These are phyloP conservation scores for Harpalus rubripes DNA, from an alignment of 2,888 invertebrate species.

Conservation along the genomic window DNA sequence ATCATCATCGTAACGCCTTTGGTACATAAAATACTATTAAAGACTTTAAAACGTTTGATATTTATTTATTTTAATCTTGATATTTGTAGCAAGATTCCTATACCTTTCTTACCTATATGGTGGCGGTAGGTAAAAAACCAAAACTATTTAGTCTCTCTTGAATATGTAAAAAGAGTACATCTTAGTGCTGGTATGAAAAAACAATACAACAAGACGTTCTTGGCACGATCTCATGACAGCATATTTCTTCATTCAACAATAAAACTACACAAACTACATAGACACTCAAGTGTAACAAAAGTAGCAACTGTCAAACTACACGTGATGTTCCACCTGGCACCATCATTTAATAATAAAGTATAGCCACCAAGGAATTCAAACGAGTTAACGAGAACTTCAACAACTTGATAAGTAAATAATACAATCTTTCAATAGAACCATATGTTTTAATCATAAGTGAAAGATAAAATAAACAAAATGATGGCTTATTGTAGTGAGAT, in stretches of 20 bases:
- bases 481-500: too few species aligned
- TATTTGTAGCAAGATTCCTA: too few species aligned
- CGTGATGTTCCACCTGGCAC: conserved; percentile 30
- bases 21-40: too few species aligned
- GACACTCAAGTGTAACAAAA: conserved; percentile 5
- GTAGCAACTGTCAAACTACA: conserved; percentile 26
- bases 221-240: conserved; percentile 22
- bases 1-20: too few species aligned
- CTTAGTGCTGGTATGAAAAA: neutral
- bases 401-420: neutral
- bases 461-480: neutral
- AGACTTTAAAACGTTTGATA: too few species aligned
- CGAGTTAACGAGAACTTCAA: neutral
- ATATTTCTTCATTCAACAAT: conserved; percentile 20
- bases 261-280: conserved; percentile 23
- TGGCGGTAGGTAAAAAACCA: too few species aligned
- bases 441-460: neutral
- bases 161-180: conserved; percentile 1
- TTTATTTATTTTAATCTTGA: too few species aligned
- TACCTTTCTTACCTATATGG: too few species aligned
- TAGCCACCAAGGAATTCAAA: neutral
- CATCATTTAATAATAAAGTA: conserved; percentile 3
- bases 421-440: neutral
- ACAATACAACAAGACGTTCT: conserved; percentile 13
- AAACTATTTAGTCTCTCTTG: neutral